phyloP scores from a whole-genome alignment of 2,888 invertebrate species.

The Dryobotodes eremita region DNA sequence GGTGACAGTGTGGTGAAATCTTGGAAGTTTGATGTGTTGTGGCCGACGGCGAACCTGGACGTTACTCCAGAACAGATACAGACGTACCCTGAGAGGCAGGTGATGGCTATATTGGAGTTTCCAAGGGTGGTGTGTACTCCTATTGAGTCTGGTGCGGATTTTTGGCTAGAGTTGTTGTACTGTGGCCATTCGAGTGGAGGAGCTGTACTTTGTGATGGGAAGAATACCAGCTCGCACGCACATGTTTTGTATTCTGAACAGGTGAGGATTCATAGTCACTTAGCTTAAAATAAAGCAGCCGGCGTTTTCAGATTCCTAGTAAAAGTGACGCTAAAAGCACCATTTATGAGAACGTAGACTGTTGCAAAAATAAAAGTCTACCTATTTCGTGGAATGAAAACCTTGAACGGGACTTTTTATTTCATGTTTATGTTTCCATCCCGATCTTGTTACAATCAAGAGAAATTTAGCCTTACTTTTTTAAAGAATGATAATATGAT shows the following conservation, averaged over 20 bases:
- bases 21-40: constrained; percentile 94
- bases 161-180: constrained; percentile 95
- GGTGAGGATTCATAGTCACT: constrained; percentile 79
- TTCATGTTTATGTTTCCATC: background rate
- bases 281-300: background rate
- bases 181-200: constrained; percentile 93
- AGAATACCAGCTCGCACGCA: constrained; percentile 89
- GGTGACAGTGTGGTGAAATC: constrained; percentile 86
- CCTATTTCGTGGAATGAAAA: background rate
- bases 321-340: background rate
- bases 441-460: background rate
- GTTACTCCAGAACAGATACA: constrained; percentile 94
- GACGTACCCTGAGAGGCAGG: constrained; percentile 94
- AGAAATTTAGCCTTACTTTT: background rate
- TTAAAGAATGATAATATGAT: background rate
- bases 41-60: constrained; percentile 94
- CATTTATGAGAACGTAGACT: background rate
- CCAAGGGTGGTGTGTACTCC: constrained; percentile 93
- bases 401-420: background rate
- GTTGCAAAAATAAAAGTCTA: background rate
- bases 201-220: constrained; percentile 93
- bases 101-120: constrained; percentile 94
- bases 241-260: constrained; percentile 94
- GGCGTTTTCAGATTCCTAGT: too few relatives aligned
- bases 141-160: constrained; percentile 92